Percentiles rank a stretch among this genome's conserved stretches.
Conservation (phyloP, 2,888 invertebrate species). For the Nycteola revayana region DNA sequence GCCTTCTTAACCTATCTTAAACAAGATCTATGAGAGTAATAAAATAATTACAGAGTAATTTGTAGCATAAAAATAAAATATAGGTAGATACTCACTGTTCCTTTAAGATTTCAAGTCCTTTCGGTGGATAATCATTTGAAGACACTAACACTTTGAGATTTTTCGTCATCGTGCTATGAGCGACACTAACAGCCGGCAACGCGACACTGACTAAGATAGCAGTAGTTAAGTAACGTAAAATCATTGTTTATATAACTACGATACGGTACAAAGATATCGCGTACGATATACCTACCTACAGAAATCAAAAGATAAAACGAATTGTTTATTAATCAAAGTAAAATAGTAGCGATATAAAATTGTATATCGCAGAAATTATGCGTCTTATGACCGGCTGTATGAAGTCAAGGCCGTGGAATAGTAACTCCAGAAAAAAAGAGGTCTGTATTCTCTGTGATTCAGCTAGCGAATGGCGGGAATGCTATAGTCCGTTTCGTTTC, state of each 20-base stretch:
- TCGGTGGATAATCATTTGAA: constrained; percentile 85
- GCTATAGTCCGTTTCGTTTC: constrained; percentile 6
- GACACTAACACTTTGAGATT: constrained; percentile 86
- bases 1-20: no score
- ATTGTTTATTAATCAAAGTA: constrained; percentile 17
- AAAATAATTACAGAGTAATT: no score
- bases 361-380: constrained; percentile 18
- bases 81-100: constrained; percentile 79
- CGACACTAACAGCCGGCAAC: constrained; percentile 27
- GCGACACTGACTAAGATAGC: constrained; percentile 35
- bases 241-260: constrained; percentile 28
- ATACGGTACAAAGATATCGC: constrained; percentile 14
- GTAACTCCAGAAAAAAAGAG: constrained; percentile 30
- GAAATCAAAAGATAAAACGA: constrained; percentile 26
- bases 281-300: no score
- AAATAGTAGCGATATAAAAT: no score
- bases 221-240: constrained; percentile 21
- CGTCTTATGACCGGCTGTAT: constrained; percentile 11
- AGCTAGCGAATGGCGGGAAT: constrained; percentile 20
- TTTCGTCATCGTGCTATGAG: constrained; percentile 59
- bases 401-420: constrained; percentile 25
- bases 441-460: neutral
- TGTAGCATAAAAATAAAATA: neutral
- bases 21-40: no score
- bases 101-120: constrained; percentile 84